Conservation (phyloP, 2,888 invertebrate genomes). For the Pheosia tremula region DNA sequence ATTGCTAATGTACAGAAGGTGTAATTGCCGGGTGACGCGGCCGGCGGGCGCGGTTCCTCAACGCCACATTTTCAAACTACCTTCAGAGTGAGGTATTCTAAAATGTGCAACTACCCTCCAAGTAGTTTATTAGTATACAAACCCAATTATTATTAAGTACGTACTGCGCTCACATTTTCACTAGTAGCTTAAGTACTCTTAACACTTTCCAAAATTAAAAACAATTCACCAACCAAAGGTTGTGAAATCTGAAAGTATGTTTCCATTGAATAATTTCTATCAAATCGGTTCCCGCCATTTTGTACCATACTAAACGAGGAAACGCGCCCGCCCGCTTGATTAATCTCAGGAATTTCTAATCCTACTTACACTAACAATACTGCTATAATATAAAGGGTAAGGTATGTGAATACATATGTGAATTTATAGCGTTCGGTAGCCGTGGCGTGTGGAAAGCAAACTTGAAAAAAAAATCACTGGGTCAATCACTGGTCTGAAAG, state of each 20-base stretch:
- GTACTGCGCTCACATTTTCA: too few relatives aligned
- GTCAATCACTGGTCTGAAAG: neutral
- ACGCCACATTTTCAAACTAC: neutral
- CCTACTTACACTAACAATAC: constrained; percentile 81
- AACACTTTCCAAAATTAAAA: too few relatives aligned
- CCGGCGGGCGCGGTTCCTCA: constrained; percentile 31
- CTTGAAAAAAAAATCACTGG: neutral
- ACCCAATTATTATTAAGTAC: neutral
- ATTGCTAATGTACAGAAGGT: constrained; percentile 79
- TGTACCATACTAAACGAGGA: constrained; percentile 27
- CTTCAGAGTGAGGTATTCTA: neutral
- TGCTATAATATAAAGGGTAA: constrained; percentile 71
- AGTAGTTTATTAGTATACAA: neutral
- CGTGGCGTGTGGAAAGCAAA: constrained; percentile 46
- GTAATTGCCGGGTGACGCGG: constrained; percentile 57
- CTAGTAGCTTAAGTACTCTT: too few relatives aligned
- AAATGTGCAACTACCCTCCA: neutral
- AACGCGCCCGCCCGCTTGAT: constrained; percentile 34
- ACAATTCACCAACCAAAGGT: too few relatives aligned
- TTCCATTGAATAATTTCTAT: too few relatives aligned
- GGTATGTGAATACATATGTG: constrained; percentile 72
- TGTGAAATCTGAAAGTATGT: too few relatives aligned
- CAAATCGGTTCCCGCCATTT: constrained; percentile 4
- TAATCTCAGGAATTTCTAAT: constrained; percentile 78
- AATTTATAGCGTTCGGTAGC: constrained; percentile 72